These are phyloP conservation scores for Martes martes DNA, from an alignment of 2,113 vertebrate species.

Conservation along the genomic window DNA sequence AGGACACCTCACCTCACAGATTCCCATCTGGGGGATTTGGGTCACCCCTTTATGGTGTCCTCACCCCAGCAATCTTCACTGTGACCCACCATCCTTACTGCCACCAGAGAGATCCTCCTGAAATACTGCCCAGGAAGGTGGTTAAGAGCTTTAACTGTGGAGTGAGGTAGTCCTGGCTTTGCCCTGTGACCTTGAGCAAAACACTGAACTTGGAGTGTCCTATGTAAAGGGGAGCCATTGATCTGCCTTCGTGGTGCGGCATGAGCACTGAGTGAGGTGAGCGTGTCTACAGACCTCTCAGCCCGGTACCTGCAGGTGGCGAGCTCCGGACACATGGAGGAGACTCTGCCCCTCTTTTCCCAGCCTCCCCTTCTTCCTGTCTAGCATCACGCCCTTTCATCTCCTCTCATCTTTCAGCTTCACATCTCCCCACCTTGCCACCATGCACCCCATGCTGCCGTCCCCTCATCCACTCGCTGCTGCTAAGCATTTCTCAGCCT, in stretches of 20 bases:
- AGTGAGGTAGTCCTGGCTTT: neutral
- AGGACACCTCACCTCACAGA: neutral
- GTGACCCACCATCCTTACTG: neutral
- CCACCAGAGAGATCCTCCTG: neutral
- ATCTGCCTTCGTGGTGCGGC: rapidly evolving
- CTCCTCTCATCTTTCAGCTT: neutral
- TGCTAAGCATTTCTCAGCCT: neutral
- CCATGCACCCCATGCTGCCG: rapidly evolving
- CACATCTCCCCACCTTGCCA: neutral
- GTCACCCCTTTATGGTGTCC: neutral
- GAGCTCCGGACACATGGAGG: too few species aligned
- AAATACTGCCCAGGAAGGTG: neutral
- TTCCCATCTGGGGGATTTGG: rapidly evolving
- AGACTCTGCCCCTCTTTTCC: neutral
- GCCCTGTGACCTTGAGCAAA: neutral
- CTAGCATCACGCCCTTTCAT: neutral
- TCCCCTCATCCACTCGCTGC: neutral
- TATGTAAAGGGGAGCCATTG: neutral
- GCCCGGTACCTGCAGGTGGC: neutral
- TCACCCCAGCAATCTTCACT: neutral
- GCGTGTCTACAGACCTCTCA: rapidly evolving
- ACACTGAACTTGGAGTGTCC: neutral
- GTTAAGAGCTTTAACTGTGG: neutral
- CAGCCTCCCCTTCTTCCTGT: neutral
- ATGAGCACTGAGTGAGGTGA: rapidly evolving